These are phyloP conservation scores for Temnothorax longispinosus DNA, from an alignment of 1,140 invertebrate genomes.

Conservation along the genomic window DNA sequence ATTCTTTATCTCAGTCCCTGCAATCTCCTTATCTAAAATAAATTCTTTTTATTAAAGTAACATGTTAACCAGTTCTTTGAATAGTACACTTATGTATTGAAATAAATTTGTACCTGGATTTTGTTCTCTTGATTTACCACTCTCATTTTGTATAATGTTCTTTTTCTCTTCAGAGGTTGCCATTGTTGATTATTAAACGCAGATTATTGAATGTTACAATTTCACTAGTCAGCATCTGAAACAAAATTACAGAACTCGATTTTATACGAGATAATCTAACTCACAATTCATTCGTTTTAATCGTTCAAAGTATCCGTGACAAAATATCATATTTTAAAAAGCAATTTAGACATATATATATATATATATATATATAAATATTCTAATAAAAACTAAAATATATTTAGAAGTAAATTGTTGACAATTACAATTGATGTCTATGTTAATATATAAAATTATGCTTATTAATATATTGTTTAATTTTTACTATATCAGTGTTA, in stretches of 20 bases:
- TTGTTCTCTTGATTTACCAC: neutral
- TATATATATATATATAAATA: too few relatives aligned
- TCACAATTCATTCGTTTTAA: neutral
- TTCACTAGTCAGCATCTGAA: neutral
- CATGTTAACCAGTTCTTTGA: neutral
- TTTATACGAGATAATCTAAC: neutral
- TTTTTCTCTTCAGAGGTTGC: constrained; percentile 9
- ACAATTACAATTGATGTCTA: neutral
- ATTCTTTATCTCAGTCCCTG: neutral
- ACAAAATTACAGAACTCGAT: constrained; percentile 6
- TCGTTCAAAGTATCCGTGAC: neutral
- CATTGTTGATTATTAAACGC: constrained; percentile 21
- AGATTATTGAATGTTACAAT: constrained; percentile 18
- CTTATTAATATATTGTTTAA: neutral
- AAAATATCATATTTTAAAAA: neutral
- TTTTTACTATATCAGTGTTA: neutral
- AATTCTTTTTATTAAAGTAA: neutral
- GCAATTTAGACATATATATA: too few relatives aligned
- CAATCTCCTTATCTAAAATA: constrained; percentile 9
- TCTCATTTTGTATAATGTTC: neutral
- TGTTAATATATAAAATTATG: neutral
- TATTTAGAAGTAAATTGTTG: neutral
- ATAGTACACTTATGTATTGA: neutral
- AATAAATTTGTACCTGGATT: neutral
- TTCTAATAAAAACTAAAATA: neutral